Percentiles rank a stretch among this genome's conserved stretches.
Conservation (phyloP, 1,140 invertebrate genomes). For the Cydia amplana region DNA sequence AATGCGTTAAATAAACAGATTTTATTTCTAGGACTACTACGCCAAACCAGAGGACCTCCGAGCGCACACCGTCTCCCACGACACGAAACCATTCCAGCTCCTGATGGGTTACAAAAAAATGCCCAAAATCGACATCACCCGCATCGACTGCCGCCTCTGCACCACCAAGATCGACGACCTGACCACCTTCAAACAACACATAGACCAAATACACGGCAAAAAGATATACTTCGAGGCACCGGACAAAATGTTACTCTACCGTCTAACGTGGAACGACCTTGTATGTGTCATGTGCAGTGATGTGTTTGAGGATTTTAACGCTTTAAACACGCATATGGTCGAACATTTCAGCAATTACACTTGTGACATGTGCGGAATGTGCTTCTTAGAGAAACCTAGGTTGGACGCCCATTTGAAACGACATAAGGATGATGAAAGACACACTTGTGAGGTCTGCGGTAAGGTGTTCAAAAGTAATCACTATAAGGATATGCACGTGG, state of each 20-base stretch:
- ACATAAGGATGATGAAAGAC: conserved; percentile 65
- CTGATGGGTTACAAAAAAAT: conserved; percentile 72
- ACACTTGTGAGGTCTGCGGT: conserved; percentile 71
- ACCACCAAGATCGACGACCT: conserved; percentile 65
- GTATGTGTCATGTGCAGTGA: conserved; percentile 72
- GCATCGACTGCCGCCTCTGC: conserved; percentile 70
- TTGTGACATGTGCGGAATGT: conserved; percentile 70
- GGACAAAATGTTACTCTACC: conserved; percentile 63
- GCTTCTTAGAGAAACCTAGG: conserved; percentile 66
- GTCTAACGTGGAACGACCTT: conserved; percentile 68
- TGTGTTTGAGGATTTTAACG: conserved; percentile 73
- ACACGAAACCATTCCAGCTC: conserved; percentile 69
- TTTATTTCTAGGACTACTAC: conserved; percentile 53
- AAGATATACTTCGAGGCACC: conserved; percentile 71
- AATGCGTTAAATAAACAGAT: neutral
- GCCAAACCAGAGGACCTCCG: conserved; percentile 71
- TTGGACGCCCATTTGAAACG: conserved; percentile 67
- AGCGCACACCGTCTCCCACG: conserved; percentile 66
- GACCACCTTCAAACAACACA: conserved; percentile 64
- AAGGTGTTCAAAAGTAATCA: conserved; percentile 74
- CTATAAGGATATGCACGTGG: conserved; percentile 73
- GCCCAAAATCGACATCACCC: conserved; percentile 71
- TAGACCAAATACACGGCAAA: conserved; percentile 63
- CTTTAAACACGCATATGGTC: conserved; percentile 69
- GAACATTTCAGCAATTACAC: conserved; percentile 73